Evolutionary conservation across 1,140 invertebrate species (phyloP), one percentile per base, ranked within the genome.

Genomic region (Heterodera carotae): DNA sequence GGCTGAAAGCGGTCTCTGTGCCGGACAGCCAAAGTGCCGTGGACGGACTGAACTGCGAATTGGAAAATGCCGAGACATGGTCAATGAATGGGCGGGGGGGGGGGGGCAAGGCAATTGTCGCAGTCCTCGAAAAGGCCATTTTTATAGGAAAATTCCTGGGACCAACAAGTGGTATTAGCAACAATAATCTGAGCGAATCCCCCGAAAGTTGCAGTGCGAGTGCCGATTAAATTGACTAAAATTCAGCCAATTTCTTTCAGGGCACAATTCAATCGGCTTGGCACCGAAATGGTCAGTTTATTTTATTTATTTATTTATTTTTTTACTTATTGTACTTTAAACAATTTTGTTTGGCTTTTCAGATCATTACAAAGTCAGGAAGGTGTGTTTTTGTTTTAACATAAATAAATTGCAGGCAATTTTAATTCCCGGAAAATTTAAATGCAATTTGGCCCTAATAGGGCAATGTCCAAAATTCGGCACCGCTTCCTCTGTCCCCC

Each of bases 291-390:
- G 71, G 71, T 74, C 43, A 74, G 33, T 36, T 43, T 56, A 18
- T 1, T 36, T 59, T 53, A n/a, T n/a, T n/a, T n/a, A n/a, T n/a
- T n/a, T n/a, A n/a, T n/a, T n/a, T n/a, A n/a, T n/a, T n/a, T n/a
- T n/a, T n/a, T n/a, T n/a, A n/a, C n/a, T 43, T 10, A 27, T 3
- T 39, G 4, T n/a, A 27, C 60, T 22, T 5, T 2, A 27, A 36
- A 33, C 69, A 48, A 29, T 7, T 36, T 3, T 56, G 60, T 53
- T 71, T 29, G 18, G 29, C n/a, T 74, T 62, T 74, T 39, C 53
- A 74, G 71, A 74, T 74, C 33, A 74, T 74, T n/a, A 74, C 71
- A 25, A 74, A 74, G 56, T 74, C 71, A 8, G 71, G 71, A 34
- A 74, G 71, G 71, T 74, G 64, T 22, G 71, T 29, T 29, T 34